phyloP scores from a whole-genome alignment of 2,797 vertebrate genomes.

The Macropodus opercularis region DNA sequence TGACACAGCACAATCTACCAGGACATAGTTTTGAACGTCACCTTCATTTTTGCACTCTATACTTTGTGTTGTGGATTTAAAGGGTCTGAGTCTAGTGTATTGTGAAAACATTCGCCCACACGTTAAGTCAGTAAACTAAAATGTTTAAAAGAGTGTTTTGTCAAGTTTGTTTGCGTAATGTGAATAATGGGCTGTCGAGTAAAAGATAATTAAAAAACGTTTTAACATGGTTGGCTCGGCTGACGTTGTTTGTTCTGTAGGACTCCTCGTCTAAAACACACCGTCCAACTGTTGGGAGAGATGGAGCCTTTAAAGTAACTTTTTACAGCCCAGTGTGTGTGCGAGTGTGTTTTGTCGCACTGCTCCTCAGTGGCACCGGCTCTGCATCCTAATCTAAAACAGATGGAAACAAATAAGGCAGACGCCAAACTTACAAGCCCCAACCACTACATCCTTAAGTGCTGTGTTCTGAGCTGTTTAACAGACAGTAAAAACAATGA shows the following conservation, averaged over 20 bases:
- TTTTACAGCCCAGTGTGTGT: neutral
- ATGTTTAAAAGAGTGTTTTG: slow-evolving; percentile 22
- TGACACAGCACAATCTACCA: neutral
- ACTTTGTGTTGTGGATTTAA: slow-evolving; percentile 12
- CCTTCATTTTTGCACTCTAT: neutral
- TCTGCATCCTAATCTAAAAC: slow-evolving; percentile 20
- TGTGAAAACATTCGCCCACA: slow-evolving; percentile 31
- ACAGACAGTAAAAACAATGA: slow-evolving; percentile 46
- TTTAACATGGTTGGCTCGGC: neutral
- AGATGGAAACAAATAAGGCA: slow-evolving; percentile 39
- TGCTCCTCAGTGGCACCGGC: too few species aligned
- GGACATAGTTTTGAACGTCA: neutral
- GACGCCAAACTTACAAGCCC: slow-evolving; percentile 28
- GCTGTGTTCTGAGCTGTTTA: slow-evolving; percentile 31
- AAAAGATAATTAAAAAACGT: neutral
- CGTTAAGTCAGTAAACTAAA: slow-evolving; percentile 17
- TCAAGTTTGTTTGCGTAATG: slow-evolving; percentile 13
- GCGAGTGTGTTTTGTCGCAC: too few species aligned
- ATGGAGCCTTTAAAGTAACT: neutral
- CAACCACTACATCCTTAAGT: slow-evolving; percentile 16
- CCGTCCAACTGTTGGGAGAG: too few species aligned
- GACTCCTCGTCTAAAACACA: neutral
- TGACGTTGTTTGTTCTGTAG: neutral
- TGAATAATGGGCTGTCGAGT: slow-evolving; percentile 15
- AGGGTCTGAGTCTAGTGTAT: neutral